Conservation (phyloP, 2,888 invertebrate species). For the Papilio protenor region DNA sequence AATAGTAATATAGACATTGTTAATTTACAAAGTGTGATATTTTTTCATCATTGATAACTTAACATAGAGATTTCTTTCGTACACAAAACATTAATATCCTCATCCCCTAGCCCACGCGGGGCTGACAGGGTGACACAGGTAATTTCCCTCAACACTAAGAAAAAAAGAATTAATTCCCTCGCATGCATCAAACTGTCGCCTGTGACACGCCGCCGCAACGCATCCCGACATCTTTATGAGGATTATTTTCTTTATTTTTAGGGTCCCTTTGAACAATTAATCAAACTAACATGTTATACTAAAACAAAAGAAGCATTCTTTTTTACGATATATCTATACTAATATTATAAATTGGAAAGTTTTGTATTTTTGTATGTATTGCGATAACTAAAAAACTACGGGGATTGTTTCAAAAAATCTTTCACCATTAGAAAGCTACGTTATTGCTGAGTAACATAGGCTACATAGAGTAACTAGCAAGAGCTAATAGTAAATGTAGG, state of each 20-base stretch:
- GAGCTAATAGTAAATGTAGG: no score
- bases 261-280: constrained; percentile 47
- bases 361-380: no score
- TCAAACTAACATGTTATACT: background rate
- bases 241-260: constrained; percentile 59
- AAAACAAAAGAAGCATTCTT: background rate
- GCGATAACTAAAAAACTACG: no score
- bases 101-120: background rate
- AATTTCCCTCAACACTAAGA: constrained; percentile 59
- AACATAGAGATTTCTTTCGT: background rate
- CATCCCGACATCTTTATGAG: constrained; percentile 62
- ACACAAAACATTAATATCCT: constrained; percentile 35
- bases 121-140: constrained; percentile 46
- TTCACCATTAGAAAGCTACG: no score
- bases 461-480: no score
- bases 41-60: background rate
- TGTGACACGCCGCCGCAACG: constrained; percentile 42
- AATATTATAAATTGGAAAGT: no score
- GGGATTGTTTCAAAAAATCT: no score
- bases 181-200: constrained; percentile 65
- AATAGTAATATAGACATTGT: background rate
- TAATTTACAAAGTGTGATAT: background rate
- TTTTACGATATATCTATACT: no score
- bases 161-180: constrained; percentile 65
- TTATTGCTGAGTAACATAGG: no score